Percentiles rank a stretch among this genome's conserved stretches.
phyloP scores from a whole-genome alignment of 1,140 invertebrate species.

The Ditylenchus dipsaci region DNA sequence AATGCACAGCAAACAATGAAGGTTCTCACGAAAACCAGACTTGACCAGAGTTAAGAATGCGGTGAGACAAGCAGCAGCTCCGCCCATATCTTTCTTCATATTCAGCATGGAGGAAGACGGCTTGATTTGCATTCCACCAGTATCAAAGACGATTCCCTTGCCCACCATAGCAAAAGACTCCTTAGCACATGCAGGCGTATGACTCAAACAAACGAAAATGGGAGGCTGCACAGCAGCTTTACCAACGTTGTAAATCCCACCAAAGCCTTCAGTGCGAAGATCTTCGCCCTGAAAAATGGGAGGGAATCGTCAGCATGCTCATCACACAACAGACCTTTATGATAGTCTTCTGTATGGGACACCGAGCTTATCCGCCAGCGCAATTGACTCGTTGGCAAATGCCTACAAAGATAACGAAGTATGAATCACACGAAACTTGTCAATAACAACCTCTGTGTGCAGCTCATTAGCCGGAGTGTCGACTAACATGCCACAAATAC shows the following conservation, averaged over 20 bases:
- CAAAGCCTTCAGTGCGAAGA: conserved; percentile 43
- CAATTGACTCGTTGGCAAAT: conserved; percentile 49
- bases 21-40: conserved; percentile 68
- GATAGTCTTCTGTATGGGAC: conserved; percentile 36
- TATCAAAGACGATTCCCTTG: conserved; percentile 87
- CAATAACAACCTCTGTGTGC: conserved; percentile 35
- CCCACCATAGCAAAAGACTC: conserved; percentile 81
- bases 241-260: conserved; percentile 77
- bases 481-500: conserved; percentile 37
- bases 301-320: neutral
- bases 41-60: conserved; percentile 75
- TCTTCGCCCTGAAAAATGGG: conserved; percentile 41
- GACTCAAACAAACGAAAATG: conserved; percentile 73
- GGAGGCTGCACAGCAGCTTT: conserved; percentile 73
- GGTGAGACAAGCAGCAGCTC: conserved; percentile 77
- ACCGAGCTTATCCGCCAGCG: conserved; percentile 29
- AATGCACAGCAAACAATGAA: conserved; percentile 81
- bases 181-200: conserved; percentile 66
- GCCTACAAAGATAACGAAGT: conserved; percentile 11
- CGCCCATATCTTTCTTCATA: conserved; percentile 90
- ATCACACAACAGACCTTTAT: conserved; percentile 26
- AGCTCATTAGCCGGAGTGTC: conserved; percentile 47
- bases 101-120: conserved; percentile 65
- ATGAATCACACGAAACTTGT: neutral
- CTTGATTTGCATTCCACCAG: conserved; percentile 84